phyloP scores from a whole-genome alignment of 2,113 vertebrate species.

The Gracilinanus agilis region DNA sequence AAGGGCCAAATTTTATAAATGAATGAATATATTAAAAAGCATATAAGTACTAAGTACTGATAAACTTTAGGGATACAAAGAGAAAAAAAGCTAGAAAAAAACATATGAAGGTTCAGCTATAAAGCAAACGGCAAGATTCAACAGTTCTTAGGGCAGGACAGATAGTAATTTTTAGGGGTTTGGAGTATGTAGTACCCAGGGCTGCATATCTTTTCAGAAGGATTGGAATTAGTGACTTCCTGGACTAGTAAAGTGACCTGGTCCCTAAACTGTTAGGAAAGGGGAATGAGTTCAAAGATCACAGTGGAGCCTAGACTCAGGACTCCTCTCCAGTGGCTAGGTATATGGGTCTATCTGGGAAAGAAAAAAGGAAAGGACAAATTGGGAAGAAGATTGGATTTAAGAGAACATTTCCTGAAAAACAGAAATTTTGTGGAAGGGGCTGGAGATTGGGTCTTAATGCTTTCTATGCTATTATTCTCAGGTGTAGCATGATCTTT shows the following conservation, averaged over 20 bases:
- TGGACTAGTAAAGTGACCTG: neutral
- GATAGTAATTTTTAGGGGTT: neutral
- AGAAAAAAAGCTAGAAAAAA: too few species aligned
- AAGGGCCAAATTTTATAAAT: too few species aligned
- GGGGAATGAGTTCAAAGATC: neutral
- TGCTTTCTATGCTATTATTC: neutral
- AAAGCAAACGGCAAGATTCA: too few species aligned
- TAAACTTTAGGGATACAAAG: too few species aligned
- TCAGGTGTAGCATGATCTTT: too few species aligned
- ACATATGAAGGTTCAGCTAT: too few species aligned
- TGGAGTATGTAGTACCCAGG: neutral
- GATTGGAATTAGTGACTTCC: neutral
- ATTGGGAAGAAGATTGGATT: neutral
- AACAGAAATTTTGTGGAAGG: neutral
- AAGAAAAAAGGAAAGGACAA: neutral
- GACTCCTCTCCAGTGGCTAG: too few species aligned
- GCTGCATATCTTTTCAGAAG: neutral
- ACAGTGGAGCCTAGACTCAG: neutral
- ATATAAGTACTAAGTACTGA: too few species aligned
- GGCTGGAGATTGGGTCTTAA: neutral
- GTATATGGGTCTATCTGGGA: neutral
- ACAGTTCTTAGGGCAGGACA: neutral
- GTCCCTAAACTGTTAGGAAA: neutral
- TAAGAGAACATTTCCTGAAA: neutral
- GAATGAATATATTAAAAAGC: too few species aligned